phyloP scores from a whole-genome alignment of 2,888 invertebrate genomes.

The Chrysopilus asiliformis region DNA sequence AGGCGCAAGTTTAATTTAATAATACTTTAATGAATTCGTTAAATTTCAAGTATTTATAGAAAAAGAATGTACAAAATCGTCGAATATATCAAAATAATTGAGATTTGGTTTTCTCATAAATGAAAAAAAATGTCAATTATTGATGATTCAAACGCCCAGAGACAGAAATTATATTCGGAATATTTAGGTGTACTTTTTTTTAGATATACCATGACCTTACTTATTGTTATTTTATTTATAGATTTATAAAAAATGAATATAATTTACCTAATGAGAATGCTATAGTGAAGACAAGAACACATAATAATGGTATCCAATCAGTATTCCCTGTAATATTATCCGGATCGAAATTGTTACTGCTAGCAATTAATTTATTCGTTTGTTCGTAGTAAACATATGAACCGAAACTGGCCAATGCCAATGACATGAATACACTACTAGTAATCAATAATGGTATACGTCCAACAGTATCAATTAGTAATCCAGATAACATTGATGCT shows the following conservation, averaged over 20 bases:
- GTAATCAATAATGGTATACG: slow-evolving; percentile 70
- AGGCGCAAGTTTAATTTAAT: no score
- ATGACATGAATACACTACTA: slow-evolving; percentile 71
- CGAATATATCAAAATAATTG: no score
- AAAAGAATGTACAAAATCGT: no score
- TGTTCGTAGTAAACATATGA: slow-evolving; percentile 72
- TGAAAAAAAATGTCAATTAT: no score
- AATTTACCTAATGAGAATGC: slow-evolving; percentile 62
- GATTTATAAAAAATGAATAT: neutral
- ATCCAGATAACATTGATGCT: slow-evolving; percentile 68
- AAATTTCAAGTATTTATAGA: no score
- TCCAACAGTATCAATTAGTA: slow-evolving; percentile 76
- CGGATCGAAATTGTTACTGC: slow-evolving; percentile 9
- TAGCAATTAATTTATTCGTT: slow-evolving; percentile 37
- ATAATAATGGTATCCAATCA: slow-evolving; percentile 72
- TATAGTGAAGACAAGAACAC: slow-evolving; percentile 70
- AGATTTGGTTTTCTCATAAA: no score
- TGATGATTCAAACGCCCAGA: no score
- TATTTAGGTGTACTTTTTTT: no score
- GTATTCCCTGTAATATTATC: slow-evolving; percentile 39
- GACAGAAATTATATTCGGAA: no score
- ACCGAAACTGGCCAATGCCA: slow-evolving; percentile 74
- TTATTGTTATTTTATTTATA: no score
- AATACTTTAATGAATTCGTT: no score
- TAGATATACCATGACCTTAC: no score